A percentile compares a stretch with the other conserved stretches of the same genome.
phyloP scores from a whole-genome alignment of 2,113 vertebrate genomes.

The Crypturellus undulatus region DNA sequence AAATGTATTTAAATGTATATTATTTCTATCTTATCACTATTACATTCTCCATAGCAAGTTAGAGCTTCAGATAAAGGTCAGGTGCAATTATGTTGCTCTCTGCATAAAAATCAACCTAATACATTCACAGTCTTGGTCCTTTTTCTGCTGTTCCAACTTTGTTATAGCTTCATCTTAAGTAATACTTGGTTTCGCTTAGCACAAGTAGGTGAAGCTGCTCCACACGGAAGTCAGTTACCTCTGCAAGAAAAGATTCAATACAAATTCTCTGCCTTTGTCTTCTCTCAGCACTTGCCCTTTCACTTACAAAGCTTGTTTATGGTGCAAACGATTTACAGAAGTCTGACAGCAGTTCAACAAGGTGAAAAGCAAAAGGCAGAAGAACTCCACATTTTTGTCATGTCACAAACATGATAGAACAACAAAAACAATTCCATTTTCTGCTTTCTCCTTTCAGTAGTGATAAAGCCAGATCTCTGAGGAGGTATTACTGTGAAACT shows the following conservation, averaged over 20 bases:
- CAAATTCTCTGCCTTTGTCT: constrained; percentile 71
- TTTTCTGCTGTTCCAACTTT: not conserved
- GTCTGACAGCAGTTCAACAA: constrained; percentile 75
- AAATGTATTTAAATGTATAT: not conserved
- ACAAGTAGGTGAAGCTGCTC: constrained; percentile 34
- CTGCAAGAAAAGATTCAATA: constrained; percentile 54
- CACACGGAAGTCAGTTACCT: constrained; percentile 45
- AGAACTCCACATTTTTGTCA: constrained; percentile 58
- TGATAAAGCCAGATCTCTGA: constrained; percentile 71
- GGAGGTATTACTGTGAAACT: constrained; percentile 69
- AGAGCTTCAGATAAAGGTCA: not conserved
- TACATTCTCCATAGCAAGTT: not conserved
- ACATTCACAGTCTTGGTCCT: not conserved
- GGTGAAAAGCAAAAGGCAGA: constrained; percentile 75
- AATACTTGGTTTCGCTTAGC: constrained; percentile 37
- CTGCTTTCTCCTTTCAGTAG: constrained; percentile 63
- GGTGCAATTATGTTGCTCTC: not conserved
- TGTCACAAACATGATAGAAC: constrained; percentile 66
- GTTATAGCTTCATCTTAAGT: not conserved
- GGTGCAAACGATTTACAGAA: constrained; percentile 75
- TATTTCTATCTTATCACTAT: not conserved
- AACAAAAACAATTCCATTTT: constrained; percentile 74
- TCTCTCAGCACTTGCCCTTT: constrained; percentile 74
- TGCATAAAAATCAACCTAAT: not conserved
- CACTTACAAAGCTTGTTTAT: constrained; percentile 75